Base-by-base conservation (phyloP, 2,888 invertebrate species). In the Ethmia dodecea region DNA sequence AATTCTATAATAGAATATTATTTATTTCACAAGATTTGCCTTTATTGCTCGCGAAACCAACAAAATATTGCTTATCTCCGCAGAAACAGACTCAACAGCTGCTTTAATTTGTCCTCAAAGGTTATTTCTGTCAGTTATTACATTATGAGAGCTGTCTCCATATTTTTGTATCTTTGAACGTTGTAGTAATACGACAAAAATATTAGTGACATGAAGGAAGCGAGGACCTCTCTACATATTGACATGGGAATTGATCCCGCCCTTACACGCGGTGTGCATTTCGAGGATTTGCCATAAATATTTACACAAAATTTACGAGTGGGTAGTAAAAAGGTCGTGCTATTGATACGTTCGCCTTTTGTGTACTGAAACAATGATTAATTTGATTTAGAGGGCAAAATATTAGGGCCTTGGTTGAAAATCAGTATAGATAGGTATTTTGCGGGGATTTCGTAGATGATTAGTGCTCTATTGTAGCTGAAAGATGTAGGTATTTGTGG, bases 31-130 rank as follows among this genome's bases (percentile, higher is more conserved):
- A 45, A 49, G 47, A 44, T 44, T 45, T 47, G 42, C 43, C 47
- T 42, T n/a, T n/a, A n/a, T n/a, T 43, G 44, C 42, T 44, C 45
- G 47, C 37, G 36, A 40, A 38, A 38, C 46, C 49, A 55, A 56
- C 48, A 43, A 55, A 57, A 59, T 46, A 49, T 45, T 51, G 49
- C 52, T 60, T 59, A 52, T 56, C 52, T 49, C 45, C 24, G 38
- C 43, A 37, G 44, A 45, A 58, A 55, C 55, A 58, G 54, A 49
- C 50, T 49, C 42, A 40, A 41, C 38, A 42, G 55, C 53, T 45
- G 45, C 60, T 61, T 57, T 60, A 59, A 62, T 62, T 58, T 57
- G 43, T 50, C 52, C 55, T 51, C 47, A 35, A 51, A 53, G 53
- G 44, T 49, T 49, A 45, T 55, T 53, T 54, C 43, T 47, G 33